These are phyloP conservation scores for Anas bernieri DNA, from an alignment of 2,797 vertebrate genomes.

Conservation along the genomic window DNA sequence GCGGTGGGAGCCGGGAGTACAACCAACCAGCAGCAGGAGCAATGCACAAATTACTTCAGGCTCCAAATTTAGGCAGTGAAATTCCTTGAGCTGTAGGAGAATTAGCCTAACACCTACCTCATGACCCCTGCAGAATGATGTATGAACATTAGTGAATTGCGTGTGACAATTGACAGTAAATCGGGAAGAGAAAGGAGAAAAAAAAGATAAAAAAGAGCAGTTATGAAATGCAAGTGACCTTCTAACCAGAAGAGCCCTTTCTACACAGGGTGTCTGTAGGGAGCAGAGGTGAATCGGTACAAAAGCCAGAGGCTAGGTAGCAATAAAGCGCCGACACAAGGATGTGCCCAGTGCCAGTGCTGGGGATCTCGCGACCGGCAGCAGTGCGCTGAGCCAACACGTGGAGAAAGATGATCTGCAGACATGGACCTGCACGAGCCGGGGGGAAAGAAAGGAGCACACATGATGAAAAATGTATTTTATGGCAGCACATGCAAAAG, in stretches of 20 bases:
- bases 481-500: not conserved
- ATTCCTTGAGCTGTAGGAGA: not conserved
- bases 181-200: not conserved
- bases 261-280: not conserved
- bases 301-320: not conserved
- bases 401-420: slow-evolving; percentile 18
- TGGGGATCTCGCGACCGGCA: not conserved
- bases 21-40: not conserved
- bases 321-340: not conserved
- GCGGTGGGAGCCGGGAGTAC: not conserved
- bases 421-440: not conserved
- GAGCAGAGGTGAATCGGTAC: not conserved
- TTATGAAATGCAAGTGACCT: not conserved
- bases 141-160: not conserved
- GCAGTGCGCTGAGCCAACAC: not conserved
- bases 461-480: not conserved
- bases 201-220: not conserved
- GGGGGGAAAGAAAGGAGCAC: not conserved
- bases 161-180: not conserved
- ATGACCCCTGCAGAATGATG: not conserved
- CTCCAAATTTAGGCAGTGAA: not conserved
- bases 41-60: not conserved
- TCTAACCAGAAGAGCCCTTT: not conserved
- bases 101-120: not conserved
- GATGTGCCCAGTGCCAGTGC: not conserved